Conservation (phyloP, 92 coral and sea anemone genomes). For the Epizoanthus ramosus region DNA sequence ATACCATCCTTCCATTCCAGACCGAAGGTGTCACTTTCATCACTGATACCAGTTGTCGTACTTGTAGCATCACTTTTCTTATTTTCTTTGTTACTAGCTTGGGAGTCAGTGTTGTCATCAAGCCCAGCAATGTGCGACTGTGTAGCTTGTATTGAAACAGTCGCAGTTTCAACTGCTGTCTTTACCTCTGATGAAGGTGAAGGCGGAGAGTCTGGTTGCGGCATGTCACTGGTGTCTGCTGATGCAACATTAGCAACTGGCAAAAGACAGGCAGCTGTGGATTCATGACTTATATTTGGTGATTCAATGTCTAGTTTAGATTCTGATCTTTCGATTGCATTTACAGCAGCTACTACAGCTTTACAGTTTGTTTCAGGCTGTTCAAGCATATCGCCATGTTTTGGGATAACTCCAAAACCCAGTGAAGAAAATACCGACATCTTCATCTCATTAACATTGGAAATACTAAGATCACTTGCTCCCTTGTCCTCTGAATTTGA, state of each 20-base stretch:
- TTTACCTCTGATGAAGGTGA: conserved; percentile 1
- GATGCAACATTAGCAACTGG: conserved; percentile 31
- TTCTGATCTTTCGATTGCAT: background rate
- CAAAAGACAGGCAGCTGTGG: background rate
- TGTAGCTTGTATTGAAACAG: conserved; percentile 28
- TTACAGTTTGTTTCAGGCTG: background rate
- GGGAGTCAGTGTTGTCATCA: background rate
- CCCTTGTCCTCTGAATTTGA: background rate
- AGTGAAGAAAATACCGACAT: background rate
- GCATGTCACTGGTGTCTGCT: conserved; percentile 32
- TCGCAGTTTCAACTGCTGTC: conserved; percentile 16
- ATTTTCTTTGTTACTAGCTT: background rate
- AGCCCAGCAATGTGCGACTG: background rate
- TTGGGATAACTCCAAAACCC: background rate
- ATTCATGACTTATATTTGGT: background rate
- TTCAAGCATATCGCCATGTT: background rate
- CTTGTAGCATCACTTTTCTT: background rate
- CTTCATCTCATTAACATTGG: background rate
- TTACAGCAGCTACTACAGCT: background rate
- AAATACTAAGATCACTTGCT: background rate
- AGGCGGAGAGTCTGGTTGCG: background rate
- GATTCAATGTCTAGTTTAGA: background rate
- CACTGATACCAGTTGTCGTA: background rate
- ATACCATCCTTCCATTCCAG: conserved; percentile 77
- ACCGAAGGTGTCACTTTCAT: conserved; percentile 55